These are phyloP conservation scores for Monochamus saltuarius DNA, from an alignment of 1,140 invertebrate species.

Conservation along the genomic window DNA sequence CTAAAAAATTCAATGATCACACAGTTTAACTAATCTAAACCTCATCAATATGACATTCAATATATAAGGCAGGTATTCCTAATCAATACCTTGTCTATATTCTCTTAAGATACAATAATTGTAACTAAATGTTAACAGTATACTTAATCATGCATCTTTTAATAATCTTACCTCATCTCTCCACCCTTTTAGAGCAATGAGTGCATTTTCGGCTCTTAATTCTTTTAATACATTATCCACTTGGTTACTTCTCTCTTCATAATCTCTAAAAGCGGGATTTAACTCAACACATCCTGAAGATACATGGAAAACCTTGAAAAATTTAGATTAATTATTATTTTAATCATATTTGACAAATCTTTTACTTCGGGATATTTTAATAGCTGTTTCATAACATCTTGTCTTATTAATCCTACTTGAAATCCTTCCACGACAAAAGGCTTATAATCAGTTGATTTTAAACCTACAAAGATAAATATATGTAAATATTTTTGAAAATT, in stretches of 20 bases:
- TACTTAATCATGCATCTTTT: neutral
- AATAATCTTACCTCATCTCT: constrained; percentile 73
- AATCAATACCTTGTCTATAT: too few species aligned
- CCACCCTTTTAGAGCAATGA: constrained; percentile 81
- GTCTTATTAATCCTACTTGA: constrained; percentile 83
- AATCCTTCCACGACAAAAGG: constrained; percentile 84
- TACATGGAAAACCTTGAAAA: constrained; percentile 66
- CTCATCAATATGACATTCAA: neutral
- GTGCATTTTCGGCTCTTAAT: constrained; percentile 64
- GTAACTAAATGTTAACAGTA: neutral
- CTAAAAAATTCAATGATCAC: constrained; percentile 49
- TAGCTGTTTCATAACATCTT: constrained; percentile 77
- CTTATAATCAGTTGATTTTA: constrained; percentile 66
- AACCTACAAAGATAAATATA: constrained; percentile 33
- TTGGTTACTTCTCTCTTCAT: constrained; percentile 73
- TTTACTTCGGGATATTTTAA: constrained; percentile 79
- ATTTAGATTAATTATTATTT: constrained; percentile 1
- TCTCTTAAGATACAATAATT: neutral
- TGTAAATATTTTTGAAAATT: constrained; percentile 1
- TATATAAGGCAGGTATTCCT: too few species aligned
- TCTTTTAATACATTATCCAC: constrained; percentile 79
- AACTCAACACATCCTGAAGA: constrained; percentile 73
- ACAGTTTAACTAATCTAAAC: neutral
- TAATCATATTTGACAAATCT: neutral
- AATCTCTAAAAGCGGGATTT: constrained; percentile 81